Evolutionary conservation across 2,797 vertebrate genomes (phyloP).

Genomic region (Catharus ustulatus): DNA sequence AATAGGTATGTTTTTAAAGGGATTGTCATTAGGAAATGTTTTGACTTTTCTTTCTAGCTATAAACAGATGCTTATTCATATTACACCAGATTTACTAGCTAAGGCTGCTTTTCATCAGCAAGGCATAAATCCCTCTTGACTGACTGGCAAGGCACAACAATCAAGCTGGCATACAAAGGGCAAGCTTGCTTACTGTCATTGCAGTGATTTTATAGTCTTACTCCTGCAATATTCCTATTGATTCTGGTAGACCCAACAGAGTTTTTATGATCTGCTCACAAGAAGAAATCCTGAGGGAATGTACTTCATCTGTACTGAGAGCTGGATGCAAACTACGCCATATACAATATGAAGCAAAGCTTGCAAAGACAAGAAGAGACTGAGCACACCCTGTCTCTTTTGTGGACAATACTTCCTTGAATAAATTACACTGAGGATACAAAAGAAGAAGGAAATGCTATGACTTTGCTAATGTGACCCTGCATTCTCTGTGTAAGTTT

Average conservation of each 20-base stretch:
- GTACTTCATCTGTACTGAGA: not conserved
- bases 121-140: slow-evolving; percentile 34
- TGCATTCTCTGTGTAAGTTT: not conserved
- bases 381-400: slow-evolving; percentile 12
- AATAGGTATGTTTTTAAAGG: not conserved
- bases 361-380: not conserved
- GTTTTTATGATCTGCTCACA: not conserved
- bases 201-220: not conserved
- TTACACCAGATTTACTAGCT: slow-evolving; percentile 36
- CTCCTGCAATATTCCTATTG: not conserved
- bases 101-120: slow-evolving; percentile 43
- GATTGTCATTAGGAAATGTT: slow-evolving; percentile 20
- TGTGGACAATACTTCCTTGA: slow-evolving; percentile 1
- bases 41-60: slow-evolving; percentile 19
- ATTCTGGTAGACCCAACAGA: not conserved
- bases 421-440: slow-evolving; percentile 7
- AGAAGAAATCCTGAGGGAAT: not conserved
- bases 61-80: slow-evolving; percentile 49
- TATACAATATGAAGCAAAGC: not conserved
- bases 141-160: not conserved
- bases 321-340: not conserved
- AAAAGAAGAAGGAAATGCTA: slow-evolving; percentile 18
- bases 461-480: not conserved
- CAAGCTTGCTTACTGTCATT: slow-evolving; percentile 9
- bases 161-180: not conserved